Evolutionary conservation across 2,888 invertebrate species (phyloP).

Genomic region (Apamea epomidion): DNA sequence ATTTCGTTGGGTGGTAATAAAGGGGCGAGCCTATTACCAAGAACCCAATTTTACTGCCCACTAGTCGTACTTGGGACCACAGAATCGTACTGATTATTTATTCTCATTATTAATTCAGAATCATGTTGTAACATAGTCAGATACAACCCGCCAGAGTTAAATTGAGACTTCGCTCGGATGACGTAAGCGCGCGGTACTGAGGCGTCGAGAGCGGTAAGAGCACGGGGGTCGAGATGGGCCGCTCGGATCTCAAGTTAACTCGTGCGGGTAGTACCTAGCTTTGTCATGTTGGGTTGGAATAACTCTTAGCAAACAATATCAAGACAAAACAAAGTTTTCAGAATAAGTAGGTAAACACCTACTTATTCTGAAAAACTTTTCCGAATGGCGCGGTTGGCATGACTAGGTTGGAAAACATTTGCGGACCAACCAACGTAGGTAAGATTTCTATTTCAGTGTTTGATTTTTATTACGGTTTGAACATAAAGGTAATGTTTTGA

Average conservation of each 20-base stretch:
- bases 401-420: background rate
- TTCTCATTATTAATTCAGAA: background rate
- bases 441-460: background rate
- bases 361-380: background rate
- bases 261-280: background rate
- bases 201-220: too few relatives aligned
- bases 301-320: background rate
- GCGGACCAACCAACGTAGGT: background rate
- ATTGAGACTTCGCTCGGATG: too few relatives aligned
- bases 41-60: background rate
- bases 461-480: constrained; percentile 7
- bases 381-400: background rate
- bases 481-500: constrained; percentile 6
- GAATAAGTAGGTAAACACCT: too few relatives aligned
- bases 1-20: too few relatives aligned
- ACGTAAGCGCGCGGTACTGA: too few relatives aligned
- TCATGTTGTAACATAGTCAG: background rate
- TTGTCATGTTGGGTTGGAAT: background rate
- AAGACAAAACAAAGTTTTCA: too few relatives aligned
- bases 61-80: too few relatives aligned
- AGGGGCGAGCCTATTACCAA: too few relatives aligned
- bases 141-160: too few relatives aligned
- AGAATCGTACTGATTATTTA: background rate
- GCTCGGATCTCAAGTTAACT: too few relatives aligned
- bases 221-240: too few relatives aligned